Base-by-base conservation (phyloP, 2,113 vertebrate species). In the Protobothrops flavoviridis region DNA sequence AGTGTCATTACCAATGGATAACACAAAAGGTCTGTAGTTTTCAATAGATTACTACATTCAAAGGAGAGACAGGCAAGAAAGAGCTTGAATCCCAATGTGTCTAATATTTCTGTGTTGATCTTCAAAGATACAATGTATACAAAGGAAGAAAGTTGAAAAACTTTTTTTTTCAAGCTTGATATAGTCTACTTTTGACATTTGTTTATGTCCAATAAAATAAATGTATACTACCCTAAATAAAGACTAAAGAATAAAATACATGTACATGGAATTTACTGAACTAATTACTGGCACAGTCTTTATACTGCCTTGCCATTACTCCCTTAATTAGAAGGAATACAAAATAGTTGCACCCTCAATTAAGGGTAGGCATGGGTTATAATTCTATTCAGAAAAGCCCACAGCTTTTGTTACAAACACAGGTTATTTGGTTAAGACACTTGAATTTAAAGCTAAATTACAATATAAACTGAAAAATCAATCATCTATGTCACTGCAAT, bases 201-300 rank as follows among this genome's bases (percentile, higher is more conserved):
- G 11, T 85, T 91, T 92, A 81, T 90, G 93, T 64, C 94, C 93
- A 87, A 23, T 33, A 61, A 92, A 5, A 57, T 39, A 26, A 39
- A 3, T 57, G 52, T 85, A 13, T n/a, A 56, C 15, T 55, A 56
- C 55, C 13, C 21, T 26, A 81, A 91, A 96, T 93, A 55, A 87
- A 94, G 91, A 94, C 94, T 53, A 56, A 93, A 91, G 88, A 95
- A 89, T 91, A 95, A 94, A 96, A 94, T 94, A 95, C 90, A 93
- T 93, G 94, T 94, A 95, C 12, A 39, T 39, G 93, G 90, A 96
- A 95, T 59, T 57, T 26, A 59, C 39, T 81, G 87, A 94, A 94
- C 94, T 95, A 93, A 88, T 91, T 88, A 7, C 0, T 2, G 88
- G 93, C 93, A 94, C 69, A 91, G 93, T 93, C 95, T 95, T 95